Percentiles rank a stretch among this genome's conserved stretches.
These are phyloP conservation scores for Ctenodactylus gundi DNA, from an alignment of 2,113 vertebrate genomes.

Conservation along the genomic window DNA sequence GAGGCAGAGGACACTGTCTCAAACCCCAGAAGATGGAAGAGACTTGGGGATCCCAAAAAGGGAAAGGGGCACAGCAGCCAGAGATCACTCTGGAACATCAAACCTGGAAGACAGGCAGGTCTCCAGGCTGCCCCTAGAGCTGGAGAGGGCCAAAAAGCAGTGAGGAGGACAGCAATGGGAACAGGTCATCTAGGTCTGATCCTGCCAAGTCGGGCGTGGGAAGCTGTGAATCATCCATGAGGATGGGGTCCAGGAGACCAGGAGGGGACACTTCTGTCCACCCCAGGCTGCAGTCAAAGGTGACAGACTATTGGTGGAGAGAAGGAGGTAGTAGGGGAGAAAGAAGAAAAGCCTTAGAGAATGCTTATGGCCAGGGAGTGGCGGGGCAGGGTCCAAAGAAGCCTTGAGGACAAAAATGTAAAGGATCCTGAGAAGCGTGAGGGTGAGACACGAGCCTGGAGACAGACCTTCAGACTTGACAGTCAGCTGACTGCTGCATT, in stretches of 20 bases:
- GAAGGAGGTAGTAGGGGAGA: too few species aligned
- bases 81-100: not conserved
- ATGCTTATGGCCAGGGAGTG: not conserved
- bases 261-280: not conserved
- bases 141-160: not conserved
- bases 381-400: not conserved
- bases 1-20: not conserved
- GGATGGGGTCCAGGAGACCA: not conserved
- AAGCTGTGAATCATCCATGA: not conserved
- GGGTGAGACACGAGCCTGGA: not conserved
- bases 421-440: not conserved
- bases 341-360: not conserved
- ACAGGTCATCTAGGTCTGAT: not conserved
- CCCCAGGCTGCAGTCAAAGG: not conserved
- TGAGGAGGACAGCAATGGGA: too few species aligned
- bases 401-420: not conserved
- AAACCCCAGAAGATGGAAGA: accelerated
- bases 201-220: not conserved
- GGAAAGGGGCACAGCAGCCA: not conserved
- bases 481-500: not conserved
- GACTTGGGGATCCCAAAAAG: not conserved
- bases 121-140: not conserved
- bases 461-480: not conserved
- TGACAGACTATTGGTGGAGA: not conserved
- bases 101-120: not conserved